Evolutionary conservation across 2,888 invertebrate genomes (phyloP), one percentile per base, ranked within the genome.

Genomic region (Gymnocheta viridis): DNA sequence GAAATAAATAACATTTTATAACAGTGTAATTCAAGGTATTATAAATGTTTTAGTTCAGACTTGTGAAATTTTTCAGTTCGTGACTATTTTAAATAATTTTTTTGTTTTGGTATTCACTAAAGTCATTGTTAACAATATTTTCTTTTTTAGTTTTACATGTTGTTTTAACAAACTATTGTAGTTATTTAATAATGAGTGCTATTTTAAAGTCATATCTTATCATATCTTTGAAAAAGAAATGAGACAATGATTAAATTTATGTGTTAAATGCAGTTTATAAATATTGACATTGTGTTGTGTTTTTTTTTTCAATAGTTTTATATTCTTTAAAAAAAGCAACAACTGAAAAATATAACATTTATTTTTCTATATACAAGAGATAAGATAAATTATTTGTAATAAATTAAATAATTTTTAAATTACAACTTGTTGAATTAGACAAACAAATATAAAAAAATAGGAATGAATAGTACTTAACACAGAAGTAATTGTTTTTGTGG

Each of bases 381-480:
- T 79, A 79, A 79, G 79, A 79, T 72, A 70, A 70, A 67, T 4
- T 60, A 38, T 62, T 70, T 70, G 41, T 32, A 29, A 19, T 10
- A 32, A 56, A 56, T 56, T 10, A 10, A 54, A 32, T 56, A 27
- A 29, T 10, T 32, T 10, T 32, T 32, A 32, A 17, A 56, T 29
- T 29, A 56, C 17, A 29, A 56, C 29, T 29, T 51, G 17, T 56
- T 56, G 22, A 32, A 10, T 29, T 29, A 27, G 1, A 54, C 10
- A 51, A 51, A 0, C 24, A 24, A 51, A 14, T 14, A 24, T 5
- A 51, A 51, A 47, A 1, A 32, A 32, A 32, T 5, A 5, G 4
- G 32, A 19, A 17, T 19, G 4, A 7, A 5, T 17, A 5, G 4
- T 9, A 47, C 19, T 19, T 32, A 4, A 14, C 14, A 4, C 3